A percentile compares a stretch with the other conserved stretches of the same genome.
These are phyloP conservation scores for Microctonus aethiopoides DNA, from an alignment of 2,888 invertebrate genomes.

Conservation along the genomic window DNA sequence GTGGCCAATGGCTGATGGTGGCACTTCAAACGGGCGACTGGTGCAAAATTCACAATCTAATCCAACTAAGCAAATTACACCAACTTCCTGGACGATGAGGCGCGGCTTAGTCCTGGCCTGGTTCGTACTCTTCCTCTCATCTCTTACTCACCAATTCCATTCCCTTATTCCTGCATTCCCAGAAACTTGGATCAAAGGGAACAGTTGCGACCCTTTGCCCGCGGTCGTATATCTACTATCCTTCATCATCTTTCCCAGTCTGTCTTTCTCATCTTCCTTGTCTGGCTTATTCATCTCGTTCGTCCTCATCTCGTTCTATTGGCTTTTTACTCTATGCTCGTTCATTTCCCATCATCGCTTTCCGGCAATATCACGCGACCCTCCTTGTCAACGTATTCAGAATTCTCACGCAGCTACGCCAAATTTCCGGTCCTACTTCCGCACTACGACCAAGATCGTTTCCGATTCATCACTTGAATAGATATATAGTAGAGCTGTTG, in stretches of 20 bases:
- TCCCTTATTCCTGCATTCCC: slow-evolving; percentile 49
- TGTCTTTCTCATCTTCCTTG: slow-evolving; percentile 23
- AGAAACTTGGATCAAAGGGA: slow-evolving; percentile 60
- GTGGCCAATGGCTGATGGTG: slow-evolving; percentile 32
- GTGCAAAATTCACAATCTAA: slow-evolving; percentile 61
- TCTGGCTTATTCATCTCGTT: slow-evolving; percentile 10
- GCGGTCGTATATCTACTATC: slow-evolving; percentile 27
- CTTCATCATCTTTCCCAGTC: slow-evolving; percentile 31
- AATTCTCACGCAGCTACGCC: slow-evolving; percentile 7
- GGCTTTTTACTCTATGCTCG: slow-evolving; percentile 13
- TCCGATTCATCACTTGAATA: neutral
- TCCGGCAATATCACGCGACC: slow-evolving; percentile 27
- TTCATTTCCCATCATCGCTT: slow-evolving; percentile 9
- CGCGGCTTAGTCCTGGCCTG: slow-evolving; percentile 46
- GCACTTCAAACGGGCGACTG: slow-evolving; percentile 51
- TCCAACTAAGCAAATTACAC: slow-evolving; percentile 61
- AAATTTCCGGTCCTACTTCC: slow-evolving; percentile 14
- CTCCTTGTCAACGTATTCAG: slow-evolving; percentile 14
- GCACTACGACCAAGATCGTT: slow-evolving; percentile 2
- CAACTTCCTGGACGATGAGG: slow-evolving; percentile 47
- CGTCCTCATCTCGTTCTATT: slow-evolving; percentile 11
- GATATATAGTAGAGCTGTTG: neutral
- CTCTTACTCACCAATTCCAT: neutral
- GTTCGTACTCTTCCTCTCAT: neutral
- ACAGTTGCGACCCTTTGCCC: slow-evolving; percentile 34